Base-by-base conservation (phyloP, 23 tunicate genomes). In the Styela plicata region DNA sequence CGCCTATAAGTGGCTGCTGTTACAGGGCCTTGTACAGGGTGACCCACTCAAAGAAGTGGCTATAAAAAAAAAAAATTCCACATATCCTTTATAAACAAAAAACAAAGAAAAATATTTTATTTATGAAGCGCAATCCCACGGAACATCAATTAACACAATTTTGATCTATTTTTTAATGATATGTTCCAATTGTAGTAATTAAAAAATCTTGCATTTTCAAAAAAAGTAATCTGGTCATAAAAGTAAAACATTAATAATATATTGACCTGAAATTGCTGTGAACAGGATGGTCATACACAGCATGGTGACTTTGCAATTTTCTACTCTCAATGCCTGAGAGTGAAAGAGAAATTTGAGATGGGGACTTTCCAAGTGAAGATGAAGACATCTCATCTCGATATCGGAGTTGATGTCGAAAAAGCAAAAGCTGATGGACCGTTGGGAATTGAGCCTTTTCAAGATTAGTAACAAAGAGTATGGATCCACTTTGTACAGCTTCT, bases 391-490 rank as follows among this genome's bases (percentile, higher is more conserved):
- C 79, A 36, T 71, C 73, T 53, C 2, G 86, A 53, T 20, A 32
- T 32, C 24, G 69, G 7, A 22, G 79, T 34, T 3, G 30, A 70
- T 22, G 79, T 71, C 69, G 67, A 63, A 57, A 83, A 30, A 44
- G 85, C 61, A 61, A 69, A 37, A 66, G 70, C 34, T 53, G 13
- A 7, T 33, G 57, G 34, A 2, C 57, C 19, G 57, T 13, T 5
- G 57, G 13, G 13, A 44, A 44, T n/a, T 83, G 16, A 36, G 77
- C 70, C 25, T 73, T 86, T 70, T 90, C 96, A 20, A 85, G 34
- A 75, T 90, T 70, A 18, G 83, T 85, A 16, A 90, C 64, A 26
- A 85, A 68, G 36, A 90, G 33, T 34, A 69, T 35, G 16, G 84
- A 80, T 2, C 96, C 96, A 31, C 69, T 34, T 3, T 66, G 13